phyloP scores from a whole-genome alignment of 2,888 invertebrate genomes.

The Morpho achilles region DNA sequence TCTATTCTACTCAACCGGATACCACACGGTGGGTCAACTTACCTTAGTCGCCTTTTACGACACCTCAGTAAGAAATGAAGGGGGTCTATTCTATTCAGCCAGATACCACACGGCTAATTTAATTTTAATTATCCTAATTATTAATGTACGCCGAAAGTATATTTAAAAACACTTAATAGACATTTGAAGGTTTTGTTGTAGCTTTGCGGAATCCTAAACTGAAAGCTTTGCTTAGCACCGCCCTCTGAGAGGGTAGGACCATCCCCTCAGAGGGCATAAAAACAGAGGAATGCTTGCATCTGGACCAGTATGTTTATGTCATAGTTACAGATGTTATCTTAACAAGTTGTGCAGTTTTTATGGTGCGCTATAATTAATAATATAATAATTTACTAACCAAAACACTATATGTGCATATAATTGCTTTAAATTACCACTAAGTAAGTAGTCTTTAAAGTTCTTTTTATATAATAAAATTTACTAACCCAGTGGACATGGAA shows the following conservation, averaged over 20 bases:
- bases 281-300: conserved; percentile 60
- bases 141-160: too few relatives aligned
- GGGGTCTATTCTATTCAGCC: too few relatives aligned
- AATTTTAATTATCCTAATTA: too few relatives aligned
- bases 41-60: too few relatives aligned
- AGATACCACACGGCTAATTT: too few relatives aligned
- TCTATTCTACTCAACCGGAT: too few relatives aligned
- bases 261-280: conserved; percentile 55
- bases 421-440: neutral
- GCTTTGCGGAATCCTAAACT: conserved; percentile 23
- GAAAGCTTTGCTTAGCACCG: conserved; percentile 38
- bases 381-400: neutral
- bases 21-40: too few relatives aligned
- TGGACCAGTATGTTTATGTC: conserved; percentile 32
- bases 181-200: neutral
- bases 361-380: neutral
- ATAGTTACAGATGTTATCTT: conserved; percentile 9
- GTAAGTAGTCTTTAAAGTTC: conserved; percentile 1
- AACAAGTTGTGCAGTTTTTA: conserved; percentile 5
- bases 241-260: conserved; percentile 54
- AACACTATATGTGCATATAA: conserved; percentile 2
- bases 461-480: too few relatives aligned
- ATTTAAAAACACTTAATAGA: too few relatives aligned
- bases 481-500: too few relatives aligned
- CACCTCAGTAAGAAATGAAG: too few relatives aligned